Base-by-base conservation (phyloP, 2,888 invertebrate species). In the Cryptosula pallasiana region DNA sequence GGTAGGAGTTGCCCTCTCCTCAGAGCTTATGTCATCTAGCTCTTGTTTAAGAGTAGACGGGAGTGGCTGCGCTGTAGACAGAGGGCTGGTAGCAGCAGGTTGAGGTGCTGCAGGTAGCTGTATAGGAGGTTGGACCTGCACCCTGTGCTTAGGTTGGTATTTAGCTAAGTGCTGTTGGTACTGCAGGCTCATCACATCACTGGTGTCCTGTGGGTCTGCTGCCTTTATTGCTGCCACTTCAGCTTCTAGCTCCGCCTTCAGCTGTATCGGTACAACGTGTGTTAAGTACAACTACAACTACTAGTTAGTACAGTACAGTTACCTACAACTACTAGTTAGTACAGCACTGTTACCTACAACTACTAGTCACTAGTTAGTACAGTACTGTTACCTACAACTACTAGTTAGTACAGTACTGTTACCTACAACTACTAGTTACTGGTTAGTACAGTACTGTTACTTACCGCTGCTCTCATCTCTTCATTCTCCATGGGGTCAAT, bases 101-200 rank as follows among this genome's bases (percentile, higher is more conserved):
- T 55, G 13, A 55, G 55, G 23, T 13, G 55, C n/a, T 63, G 32
- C 2, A 63, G 63, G 34, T 13, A 63, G 32, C n/a, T 63, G 63
- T 63, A 63, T 63, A 9, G 63, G 5, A 29, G 63, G 13, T 5
- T 63, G 63, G 9, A 9, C 32, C 29, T 34, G 29, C 2, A 16
- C 63, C 32, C 63, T 27, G 5, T 63, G 63, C 63, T 34, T 63
- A 32, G 63, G 63, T 16, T 63, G 63, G 32, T 63, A 63, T 27
- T 63, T 63, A 32, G 63, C 63, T 27, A 63, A 34, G 29, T 34
- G 32, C n/a, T 63, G 63, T 27, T 63, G 63, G n/a, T 63, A 63
- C 32, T 63, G 63, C 32, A 63, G n/a, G 3, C 27, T 63, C 63
- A 63, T 63, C 45, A 13, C 45, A 32, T 63, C 63, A 34, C 5